These are phyloP conservation scores for Morone saxatilis DNA, from an alignment of 2,113 vertebrate genomes.

Conservation along the genomic window DNA sequence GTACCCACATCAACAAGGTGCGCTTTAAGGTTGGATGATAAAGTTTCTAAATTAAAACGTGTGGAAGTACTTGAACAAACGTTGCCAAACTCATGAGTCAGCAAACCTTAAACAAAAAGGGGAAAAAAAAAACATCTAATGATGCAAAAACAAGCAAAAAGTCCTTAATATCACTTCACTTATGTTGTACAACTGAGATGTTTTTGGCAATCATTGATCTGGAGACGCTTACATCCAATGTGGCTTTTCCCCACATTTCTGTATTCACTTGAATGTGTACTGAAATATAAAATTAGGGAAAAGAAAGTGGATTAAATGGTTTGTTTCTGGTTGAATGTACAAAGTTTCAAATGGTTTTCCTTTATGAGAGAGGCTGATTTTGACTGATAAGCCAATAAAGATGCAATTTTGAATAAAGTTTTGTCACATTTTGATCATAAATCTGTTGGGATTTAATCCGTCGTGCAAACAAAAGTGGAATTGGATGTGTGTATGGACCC, in stretches of 20 bases:
- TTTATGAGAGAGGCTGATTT: constrained; percentile 37
- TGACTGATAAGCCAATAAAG: constrained; percentile 43
- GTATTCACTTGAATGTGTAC: not conserved
- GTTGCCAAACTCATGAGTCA: not conserved
- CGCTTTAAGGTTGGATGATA: not conserved
- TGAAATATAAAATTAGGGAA: not conserved
- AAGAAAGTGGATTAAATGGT: not conserved
- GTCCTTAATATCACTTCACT: not conserved
- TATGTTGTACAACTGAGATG: not conserved
- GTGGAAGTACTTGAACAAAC: not conserved
- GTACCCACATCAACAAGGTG: not conserved
- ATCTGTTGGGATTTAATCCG: not conserved
- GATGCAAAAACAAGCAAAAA: not conserved
- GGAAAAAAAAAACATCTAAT: not conserved
- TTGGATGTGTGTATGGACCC: not conserved
- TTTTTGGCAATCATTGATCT: constrained; percentile 23
- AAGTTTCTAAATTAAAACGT: not conserved
- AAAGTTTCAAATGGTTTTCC: constrained; percentile 14
- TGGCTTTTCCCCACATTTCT: constrained; percentile 3
- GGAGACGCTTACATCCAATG: constrained; percentile 16
- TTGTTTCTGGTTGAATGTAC: constrained; percentile 36
- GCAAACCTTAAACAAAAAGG: constrained; percentile 15
- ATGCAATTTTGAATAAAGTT: constrained; percentile 19
- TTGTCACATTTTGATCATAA: not conserved
- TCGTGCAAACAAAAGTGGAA: not conserved